These are phyloP conservation scores for Mythimna lalbum DNA, from an alignment of 2,888 invertebrate genomes.

Conservation along the genomic window DNA sequence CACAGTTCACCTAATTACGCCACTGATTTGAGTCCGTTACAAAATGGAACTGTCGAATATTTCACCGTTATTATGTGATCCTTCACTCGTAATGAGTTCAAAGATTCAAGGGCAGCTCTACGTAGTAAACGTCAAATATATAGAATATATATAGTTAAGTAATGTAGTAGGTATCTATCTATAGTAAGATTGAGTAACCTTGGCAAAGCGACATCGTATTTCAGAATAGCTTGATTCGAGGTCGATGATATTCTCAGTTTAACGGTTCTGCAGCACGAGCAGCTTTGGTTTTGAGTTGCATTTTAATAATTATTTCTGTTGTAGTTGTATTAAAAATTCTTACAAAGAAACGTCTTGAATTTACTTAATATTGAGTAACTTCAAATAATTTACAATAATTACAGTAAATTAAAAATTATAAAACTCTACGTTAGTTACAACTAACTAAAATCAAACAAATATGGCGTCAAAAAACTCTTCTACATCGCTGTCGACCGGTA, in stretches of 20 bases:
- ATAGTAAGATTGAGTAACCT: conserved; percentile 62
- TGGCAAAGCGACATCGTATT: conserved; percentile 63
- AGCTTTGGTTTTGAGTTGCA: conserved; percentile 22
- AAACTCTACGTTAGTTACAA: no score
- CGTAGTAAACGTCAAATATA: conserved; percentile 53
- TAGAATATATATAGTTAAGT: conserved; percentile 38
- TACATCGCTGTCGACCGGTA: no score
- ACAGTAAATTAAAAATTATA: no score
- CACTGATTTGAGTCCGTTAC: neutral
- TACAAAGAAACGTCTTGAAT: neutral
- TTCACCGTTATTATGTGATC: conserved; percentile 46
- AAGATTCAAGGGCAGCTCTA: conserved; percentile 70
- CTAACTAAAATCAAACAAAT: no score
- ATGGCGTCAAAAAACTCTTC: no score
- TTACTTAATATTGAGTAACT: no score
- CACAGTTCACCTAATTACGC: no score
- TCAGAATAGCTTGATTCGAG: conserved; percentile 54
- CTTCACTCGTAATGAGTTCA: conserved; percentile 64
- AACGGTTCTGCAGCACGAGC: conserved; percentile 50
- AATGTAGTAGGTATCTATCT: conserved; percentile 27
- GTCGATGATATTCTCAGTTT: conserved; percentile 59
- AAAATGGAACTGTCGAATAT: conserved; percentile 24
- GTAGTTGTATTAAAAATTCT: no score
- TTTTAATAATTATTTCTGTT: conserved; percentile 7
- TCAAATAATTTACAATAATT: no score